These are phyloP conservation scores for Smittia sp. DNA, from an alignment of 2,888 invertebrate species.

Conservation along the genomic window DNA sequence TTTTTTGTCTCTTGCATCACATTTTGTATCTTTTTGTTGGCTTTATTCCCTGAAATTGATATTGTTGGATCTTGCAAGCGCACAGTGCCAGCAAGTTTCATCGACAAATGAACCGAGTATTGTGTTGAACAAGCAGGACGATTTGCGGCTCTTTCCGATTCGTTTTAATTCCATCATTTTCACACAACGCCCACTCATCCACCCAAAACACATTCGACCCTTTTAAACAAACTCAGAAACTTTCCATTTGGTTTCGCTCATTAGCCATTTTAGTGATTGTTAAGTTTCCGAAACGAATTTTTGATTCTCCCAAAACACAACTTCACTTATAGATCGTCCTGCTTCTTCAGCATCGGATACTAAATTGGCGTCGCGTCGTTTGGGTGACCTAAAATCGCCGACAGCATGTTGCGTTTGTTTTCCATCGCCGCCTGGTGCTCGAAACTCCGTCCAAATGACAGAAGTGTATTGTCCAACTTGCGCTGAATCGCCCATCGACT, in stretches of 20 bases:
- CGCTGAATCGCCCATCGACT: slow-evolving; percentile 47
- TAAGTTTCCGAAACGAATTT: background rate
- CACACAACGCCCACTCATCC: background rate
- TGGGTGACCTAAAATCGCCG: slow-evolving; percentile 44
- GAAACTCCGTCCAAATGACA: slow-evolving; percentile 56
- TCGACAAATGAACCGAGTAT: background rate
- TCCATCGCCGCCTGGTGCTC: slow-evolving; percentile 47
- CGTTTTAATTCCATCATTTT: background rate
- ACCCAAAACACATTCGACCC: too few relatives aligned
- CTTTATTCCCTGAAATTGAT: background rate
- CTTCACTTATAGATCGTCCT: slow-evolving; percentile 54
- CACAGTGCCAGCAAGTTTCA: background rate
- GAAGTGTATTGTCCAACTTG: slow-evolving; percentile 60
- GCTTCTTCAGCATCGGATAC: slow-evolving; percentile 55
- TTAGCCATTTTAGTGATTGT: slow-evolving; percentile 41
- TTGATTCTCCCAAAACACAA: background rate
- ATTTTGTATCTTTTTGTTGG: background rate
- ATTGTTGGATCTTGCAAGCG: background rate
- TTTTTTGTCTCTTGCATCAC: background rate
- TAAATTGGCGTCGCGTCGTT: slow-evolving; percentile 46
- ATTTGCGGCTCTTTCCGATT: slow-evolving; percentile 26
- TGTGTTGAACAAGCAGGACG: slow-evolving; percentile 42
- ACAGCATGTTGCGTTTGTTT: slow-evolving; percentile 53
- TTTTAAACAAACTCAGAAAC: background rate
- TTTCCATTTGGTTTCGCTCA: slow-evolving; percentile 32